A percentile compares a stretch with the other conserved stretches of the same genome.
These are phyloP conservation scores for Muschampia plurimacula DNA, from an alignment of 2,888 invertebrate genomes.

Conservation along the genomic window DNA sequence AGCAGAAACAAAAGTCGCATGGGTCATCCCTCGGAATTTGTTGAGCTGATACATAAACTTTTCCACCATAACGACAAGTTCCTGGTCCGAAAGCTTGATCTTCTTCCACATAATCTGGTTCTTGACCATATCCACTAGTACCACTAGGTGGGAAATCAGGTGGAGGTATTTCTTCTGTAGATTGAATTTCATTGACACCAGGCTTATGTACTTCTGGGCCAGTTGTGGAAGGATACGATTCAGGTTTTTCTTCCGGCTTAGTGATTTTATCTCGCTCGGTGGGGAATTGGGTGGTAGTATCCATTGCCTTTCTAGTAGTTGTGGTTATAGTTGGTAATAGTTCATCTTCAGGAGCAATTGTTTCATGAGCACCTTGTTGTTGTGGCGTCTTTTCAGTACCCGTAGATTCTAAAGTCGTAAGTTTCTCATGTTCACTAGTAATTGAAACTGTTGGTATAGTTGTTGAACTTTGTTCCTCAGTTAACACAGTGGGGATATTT, in stretches of 20 bases:
- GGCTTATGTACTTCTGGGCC: slow-evolving; percentile 66
- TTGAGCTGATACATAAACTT: slow-evolving; percentile 97
- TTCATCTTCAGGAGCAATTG: slow-evolving; percentile 38
- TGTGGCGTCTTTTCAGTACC: slow-evolving; percentile 43
- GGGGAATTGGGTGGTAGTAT: slow-evolving; percentile 48
- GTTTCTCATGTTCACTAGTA: slow-evolving; percentile 43
- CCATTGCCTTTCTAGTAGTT: slow-evolving; percentile 45
- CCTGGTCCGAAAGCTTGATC: slow-evolving; percentile 94
- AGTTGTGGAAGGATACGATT: slow-evolving; percentile 50
- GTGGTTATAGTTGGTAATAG: slow-evolving; percentile 42
- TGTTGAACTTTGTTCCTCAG: slow-evolving; percentile 19
- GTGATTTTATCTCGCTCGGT: slow-evolving; percentile 53
- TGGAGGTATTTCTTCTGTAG: slow-evolving; percentile 67
- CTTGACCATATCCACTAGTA: slow-evolving; percentile 71
- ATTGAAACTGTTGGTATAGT: slow-evolving; percentile 39
- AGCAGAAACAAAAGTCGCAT: slow-evolving; percentile 98
- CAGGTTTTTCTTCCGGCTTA: slow-evolving; percentile 61
- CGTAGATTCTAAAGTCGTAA: slow-evolving; percentile 43
- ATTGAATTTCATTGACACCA: slow-evolving; percentile 58
- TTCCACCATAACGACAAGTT: slow-evolving; percentile 96
- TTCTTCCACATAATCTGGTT: slow-evolving; percentile 87
- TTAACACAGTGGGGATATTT: not conserved
- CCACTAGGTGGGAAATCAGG: slow-evolving; percentile 73
- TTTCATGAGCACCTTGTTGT: slow-evolving; percentile 21
- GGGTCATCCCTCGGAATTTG: slow-evolving; percentile 98